These are phyloP conservation scores for Apodemia duryi DNA, from an alignment of 2,888 invertebrate species.

Conservation along the genomic window DNA sequence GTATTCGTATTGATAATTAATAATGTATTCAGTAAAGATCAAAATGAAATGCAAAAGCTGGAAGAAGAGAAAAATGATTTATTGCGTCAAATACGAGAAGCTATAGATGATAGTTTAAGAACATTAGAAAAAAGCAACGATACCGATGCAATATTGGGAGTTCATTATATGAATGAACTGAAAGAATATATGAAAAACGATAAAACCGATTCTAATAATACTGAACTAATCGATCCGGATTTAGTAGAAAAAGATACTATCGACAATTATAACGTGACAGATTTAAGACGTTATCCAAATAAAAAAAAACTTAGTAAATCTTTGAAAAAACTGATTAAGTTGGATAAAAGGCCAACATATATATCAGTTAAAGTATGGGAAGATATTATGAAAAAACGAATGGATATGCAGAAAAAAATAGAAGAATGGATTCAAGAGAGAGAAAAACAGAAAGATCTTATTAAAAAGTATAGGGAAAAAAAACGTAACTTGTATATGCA, in stretches of 20 bases:
- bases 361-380: constrained; percentile 27
- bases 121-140: constrained; percentile 39
- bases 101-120: constrained; percentile 45
- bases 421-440: constrained; percentile 41
- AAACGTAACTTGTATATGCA: constrained; percentile 22
- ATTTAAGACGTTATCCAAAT: constrained; percentile 14
- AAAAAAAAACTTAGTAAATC: constrained; percentile 21
- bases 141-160: constrained; percentile 39
- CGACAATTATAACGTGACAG: constrained; percentile 16
- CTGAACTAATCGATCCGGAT: constrained; percentile 19
- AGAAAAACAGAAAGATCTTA: constrained; percentile 37
- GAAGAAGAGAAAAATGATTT: constrained; percentile 42
- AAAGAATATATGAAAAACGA: constrained; percentile 39
- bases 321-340: constrained; percentile 19
- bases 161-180: constrained; percentile 40
- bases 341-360: constrained; percentile 29
- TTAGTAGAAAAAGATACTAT: constrained; percentile 19
- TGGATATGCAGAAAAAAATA: constrained; percentile 37
- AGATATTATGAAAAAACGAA: constrained; percentile 27
- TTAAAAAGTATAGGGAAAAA: constrained; percentile 30
- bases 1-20: neutral
- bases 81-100: constrained; percentile 40
- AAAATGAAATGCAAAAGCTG: constrained; percentile 34
- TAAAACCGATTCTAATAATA: constrained; percentile 21
- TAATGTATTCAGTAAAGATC: neutral